Evolutionary conservation across 2,797 vertebrate species (phyloP).

Genomic region (Notamacropus eugenii): DNA sequence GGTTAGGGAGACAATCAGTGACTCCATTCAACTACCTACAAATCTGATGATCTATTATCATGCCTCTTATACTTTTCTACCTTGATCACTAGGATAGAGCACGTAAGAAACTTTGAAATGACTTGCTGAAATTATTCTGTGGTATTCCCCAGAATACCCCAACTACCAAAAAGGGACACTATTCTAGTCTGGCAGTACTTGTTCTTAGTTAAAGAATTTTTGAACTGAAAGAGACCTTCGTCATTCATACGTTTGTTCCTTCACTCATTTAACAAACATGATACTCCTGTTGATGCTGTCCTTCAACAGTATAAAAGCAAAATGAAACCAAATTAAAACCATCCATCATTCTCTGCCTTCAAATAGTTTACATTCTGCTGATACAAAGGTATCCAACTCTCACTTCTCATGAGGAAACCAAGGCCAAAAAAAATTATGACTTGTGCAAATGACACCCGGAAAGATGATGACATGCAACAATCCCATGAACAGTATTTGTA

Average conservation of each 20-base stretch:
- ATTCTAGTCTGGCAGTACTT: background rate
- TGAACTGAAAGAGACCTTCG: background rate
- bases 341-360: background rate
- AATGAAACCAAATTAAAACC: background rate
- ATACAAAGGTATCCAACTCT: background rate
- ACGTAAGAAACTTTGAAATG: background rate
- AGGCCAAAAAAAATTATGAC: background rate
- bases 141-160: background rate
- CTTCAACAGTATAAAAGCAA: background rate
- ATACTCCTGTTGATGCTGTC: background rate
- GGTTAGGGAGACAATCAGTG: background rate
- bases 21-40: background rate
- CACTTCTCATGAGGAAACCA: background rate
- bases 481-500: background rate
- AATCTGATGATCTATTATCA: background rate
- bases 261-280: background rate
- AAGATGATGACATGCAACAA: background rate
- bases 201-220: background rate
- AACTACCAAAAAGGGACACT: background rate
- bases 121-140: background rate
- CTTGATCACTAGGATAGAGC: background rate
- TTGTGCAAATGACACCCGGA: no score
- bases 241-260: background rate
- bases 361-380: background rate
- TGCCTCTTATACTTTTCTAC: background rate